Percentiles rank a stretch among this genome's conserved stretches.
These are phyloP conservation scores for Furcula furcula DNA, from an alignment of 2,888 invertebrate species.

Conservation along the genomic window DNA sequence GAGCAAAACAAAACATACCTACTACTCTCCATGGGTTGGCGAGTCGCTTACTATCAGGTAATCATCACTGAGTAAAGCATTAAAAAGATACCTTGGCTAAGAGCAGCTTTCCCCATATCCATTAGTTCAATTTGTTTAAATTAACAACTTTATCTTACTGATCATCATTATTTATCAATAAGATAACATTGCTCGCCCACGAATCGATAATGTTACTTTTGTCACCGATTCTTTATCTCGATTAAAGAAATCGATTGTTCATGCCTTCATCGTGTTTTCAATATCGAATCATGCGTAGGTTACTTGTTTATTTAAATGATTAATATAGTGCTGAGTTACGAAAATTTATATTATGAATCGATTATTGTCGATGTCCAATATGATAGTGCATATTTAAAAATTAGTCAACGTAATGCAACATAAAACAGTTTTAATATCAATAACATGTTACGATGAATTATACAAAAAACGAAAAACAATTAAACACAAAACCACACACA, in stretches of 20 bases:
- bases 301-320: constrained; percentile 30
- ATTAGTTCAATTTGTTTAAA: too few relatives aligned
- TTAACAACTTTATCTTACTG: too few relatives aligned
- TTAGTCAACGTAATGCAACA: neutral
- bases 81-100: too few relatives aligned
- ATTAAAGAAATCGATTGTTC: constrained; percentile 35
- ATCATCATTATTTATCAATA: constrained; percentile 34
- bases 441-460: neutral
- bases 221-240: constrained; percentile 44
- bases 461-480: neutral
- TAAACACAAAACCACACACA: constrained; percentile 24
- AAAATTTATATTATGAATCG: constrained; percentile 24
- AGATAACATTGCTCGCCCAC: constrained; percentile 36
- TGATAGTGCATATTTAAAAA: constrained; percentile 8
- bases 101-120: too few relatives aligned
- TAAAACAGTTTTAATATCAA: neutral
- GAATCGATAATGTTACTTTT: constrained; percentile 40
- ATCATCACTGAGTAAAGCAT: too few relatives aligned
- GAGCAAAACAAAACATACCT: too few relatives aligned
- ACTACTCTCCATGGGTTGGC: too few relatives aligned
- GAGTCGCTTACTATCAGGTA: too few relatives aligned
- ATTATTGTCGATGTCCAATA: constrained; percentile 4
- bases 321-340: constrained; percentile 15
- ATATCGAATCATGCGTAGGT: constrained; percentile 34
- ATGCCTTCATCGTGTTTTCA: constrained; percentile 28